These are phyloP conservation scores for Paramacrobiotus metropolitanus DNA, from an alignment of 1,140 invertebrate species.

Conservation along the genomic window DNA sequence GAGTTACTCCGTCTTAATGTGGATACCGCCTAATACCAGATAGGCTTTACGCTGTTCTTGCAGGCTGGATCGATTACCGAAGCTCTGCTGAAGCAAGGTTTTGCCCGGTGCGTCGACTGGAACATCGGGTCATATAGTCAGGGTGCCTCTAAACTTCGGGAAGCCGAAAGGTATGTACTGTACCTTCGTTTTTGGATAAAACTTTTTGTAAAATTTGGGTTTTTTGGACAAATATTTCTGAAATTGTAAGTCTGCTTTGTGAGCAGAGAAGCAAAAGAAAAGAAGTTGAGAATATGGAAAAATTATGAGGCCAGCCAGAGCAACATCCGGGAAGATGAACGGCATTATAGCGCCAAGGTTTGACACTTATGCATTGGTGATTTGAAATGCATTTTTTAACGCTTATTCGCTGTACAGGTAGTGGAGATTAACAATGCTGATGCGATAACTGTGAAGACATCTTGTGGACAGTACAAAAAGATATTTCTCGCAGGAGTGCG, in stretches of 20 bases:
- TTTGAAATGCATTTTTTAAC: too few relatives aligned
- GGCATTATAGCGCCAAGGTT: slow-evolving; percentile 9
- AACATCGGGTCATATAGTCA: slow-evolving; percentile 60
- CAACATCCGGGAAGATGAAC: slow-evolving; percentile 10
- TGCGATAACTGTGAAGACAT: slow-evolving; percentile 41
- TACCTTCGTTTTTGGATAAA: too few relatives aligned
- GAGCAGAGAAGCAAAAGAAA: slow-evolving; percentile 60
- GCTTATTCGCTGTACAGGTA: slow-evolving; percentile 20
- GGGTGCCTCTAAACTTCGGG: slow-evolving; percentile 53
- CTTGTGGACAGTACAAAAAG: slow-evolving; percentile 51
- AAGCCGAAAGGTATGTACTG: slow-evolving; percentile 39
- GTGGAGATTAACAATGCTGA: slow-evolving; percentile 84
- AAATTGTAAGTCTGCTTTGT: neutral
- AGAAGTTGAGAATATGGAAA: slow-evolving; percentile 61
- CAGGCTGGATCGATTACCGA: slow-evolving; percentile 82
- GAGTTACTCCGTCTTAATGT: too few relatives aligned
- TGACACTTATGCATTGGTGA: too few relatives aligned
- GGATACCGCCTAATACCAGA: too few relatives aligned
- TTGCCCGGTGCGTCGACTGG: slow-evolving; percentile 92
- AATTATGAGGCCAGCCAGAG: slow-evolving; percentile 31
- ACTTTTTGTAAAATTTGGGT: neutral
- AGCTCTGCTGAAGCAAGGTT: slow-evolving; percentile 61
- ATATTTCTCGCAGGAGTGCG: slow-evolving; percentile 84
- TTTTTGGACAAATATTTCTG: neutral
- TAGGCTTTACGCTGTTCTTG: too few relatives aligned